phyloP scores from a whole-genome alignment of 2,888 invertebrate species.

The Dasysyrphus tricinctus region DNA sequence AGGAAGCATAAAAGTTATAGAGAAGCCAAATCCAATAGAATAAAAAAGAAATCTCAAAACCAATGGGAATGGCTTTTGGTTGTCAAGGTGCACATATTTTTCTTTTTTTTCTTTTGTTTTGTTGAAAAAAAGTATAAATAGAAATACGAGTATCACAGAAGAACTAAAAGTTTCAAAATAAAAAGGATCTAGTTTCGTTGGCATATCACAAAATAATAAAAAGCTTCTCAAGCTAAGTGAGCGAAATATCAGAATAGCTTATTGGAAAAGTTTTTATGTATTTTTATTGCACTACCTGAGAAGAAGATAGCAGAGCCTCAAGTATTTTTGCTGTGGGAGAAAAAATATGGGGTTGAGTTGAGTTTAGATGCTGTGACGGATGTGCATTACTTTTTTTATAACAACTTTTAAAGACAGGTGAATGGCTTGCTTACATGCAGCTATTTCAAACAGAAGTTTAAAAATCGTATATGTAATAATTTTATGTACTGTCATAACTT shows the following conservation, averaged over 20 bases:
- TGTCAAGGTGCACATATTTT: background rate
- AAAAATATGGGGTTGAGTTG: background rate
- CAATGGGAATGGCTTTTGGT: background rate
- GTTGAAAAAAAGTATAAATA: slow-evolving; percentile 18
- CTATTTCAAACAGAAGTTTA: no score
- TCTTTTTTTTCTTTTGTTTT: slow-evolving; percentile 9
- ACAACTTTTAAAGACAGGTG: background rate
- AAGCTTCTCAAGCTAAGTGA: slow-evolving; percentile 48
- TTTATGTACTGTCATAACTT: no score
- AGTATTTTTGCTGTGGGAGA: background rate
- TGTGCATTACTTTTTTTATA: background rate
- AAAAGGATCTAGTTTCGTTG: slow-evolving; percentile 40
- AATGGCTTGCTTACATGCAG: background rate
- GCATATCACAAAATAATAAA: slow-evolving; percentile 42
- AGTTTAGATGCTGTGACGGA: background rate
- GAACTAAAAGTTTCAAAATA: slow-evolving; percentile 48
- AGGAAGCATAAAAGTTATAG: slow-evolving; percentile 27
- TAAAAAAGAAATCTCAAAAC: slow-evolving; percentile 1
- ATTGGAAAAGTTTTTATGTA: slow-evolving; percentile 58
- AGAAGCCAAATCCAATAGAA: slow-evolving; percentile 24
- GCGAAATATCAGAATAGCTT: slow-evolving; percentile 55
- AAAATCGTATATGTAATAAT: no score
- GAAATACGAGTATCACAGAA: background rate
- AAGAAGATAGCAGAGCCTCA: background rate
- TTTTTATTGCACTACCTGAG: background rate